These are phyloP conservation scores for Batillaria attramentaria DNA, from an alignment of 1,140 invertebrate species.

Conservation along the genomic window DNA sequence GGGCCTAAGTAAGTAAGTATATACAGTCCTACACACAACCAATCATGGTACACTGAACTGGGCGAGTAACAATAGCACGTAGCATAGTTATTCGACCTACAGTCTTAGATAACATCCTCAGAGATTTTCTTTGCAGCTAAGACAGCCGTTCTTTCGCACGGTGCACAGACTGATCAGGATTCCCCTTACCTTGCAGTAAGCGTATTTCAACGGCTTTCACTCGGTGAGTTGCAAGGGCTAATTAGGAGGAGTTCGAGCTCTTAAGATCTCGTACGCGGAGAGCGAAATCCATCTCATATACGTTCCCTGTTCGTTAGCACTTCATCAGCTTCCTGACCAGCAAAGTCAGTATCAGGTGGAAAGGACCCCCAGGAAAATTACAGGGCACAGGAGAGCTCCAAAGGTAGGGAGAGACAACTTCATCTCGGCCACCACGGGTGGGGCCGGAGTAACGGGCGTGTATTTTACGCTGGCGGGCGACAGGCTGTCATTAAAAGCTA, in stretches of 20 bases:
- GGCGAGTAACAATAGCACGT: too few relatives aligned
- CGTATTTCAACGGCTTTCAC: not conserved
- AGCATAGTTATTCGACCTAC: too few relatives aligned
- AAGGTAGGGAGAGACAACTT: not conserved
- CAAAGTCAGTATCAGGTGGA: slow-evolving; percentile 6
- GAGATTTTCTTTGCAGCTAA: too few relatives aligned
- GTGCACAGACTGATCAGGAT: not conserved
- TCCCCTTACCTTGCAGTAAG: too few relatives aligned
- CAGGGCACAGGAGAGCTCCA: not conserved
- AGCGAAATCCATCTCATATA: too few relatives aligned
- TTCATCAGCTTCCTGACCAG: not conserved
- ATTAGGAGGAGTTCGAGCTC: not conserved
- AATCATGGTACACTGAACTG: too few relatives aligned
- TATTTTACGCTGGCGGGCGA: not conserved
- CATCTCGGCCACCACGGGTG: not conserved
- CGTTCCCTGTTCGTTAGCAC: slow-evolving; percentile 18
- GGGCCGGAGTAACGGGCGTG: not conserved
- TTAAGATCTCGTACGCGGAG: too few relatives aligned
- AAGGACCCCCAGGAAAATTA: not conserved
- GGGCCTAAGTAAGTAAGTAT: too few relatives aligned
- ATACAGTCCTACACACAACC: too few relatives aligned
- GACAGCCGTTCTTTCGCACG: too few relatives aligned
- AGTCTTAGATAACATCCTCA: too few relatives aligned
- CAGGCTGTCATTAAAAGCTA: not conserved
- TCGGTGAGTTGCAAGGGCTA: not conserved